These are phyloP conservation scores for Podarcis cretensis DNA, from an alignment of 2,113 vertebrate genomes.

Conservation along the genomic window DNA sequence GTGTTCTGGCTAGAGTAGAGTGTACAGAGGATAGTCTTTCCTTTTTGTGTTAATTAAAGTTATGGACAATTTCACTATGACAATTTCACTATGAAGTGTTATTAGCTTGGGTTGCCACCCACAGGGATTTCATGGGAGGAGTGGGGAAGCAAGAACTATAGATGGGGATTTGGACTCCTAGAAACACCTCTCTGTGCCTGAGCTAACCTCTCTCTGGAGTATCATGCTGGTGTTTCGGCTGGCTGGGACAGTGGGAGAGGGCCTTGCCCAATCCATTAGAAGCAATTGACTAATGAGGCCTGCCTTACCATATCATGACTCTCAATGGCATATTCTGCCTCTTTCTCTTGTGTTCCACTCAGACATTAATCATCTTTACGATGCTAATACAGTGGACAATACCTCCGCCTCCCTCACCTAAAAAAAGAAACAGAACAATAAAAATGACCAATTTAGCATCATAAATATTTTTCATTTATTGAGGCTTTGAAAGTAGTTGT, in stretches of 20 bases:
- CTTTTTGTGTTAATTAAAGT: background rate
- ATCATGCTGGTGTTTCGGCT: background rate
- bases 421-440: background rate
- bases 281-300: rapidly evolving
- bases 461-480: background rate
- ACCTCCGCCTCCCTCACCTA: conserved; percentile 9
- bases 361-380: background rate
- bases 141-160: background rate
- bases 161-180: background rate
- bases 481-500: background rate
- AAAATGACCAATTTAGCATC: background rate
- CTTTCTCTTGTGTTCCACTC: background rate
- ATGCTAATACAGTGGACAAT: rapidly evolving
- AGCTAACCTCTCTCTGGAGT: background rate
- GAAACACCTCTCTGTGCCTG: background rate
- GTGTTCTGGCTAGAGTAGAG: too few relatives aligned
- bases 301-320: conserved; percentile 59
- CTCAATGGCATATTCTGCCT: background rate
- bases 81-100: background rate
- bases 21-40: background rate
- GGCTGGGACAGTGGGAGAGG: background rate
- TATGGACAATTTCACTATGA: background rate
- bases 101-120: background rate
- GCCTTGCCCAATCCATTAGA: background rate
- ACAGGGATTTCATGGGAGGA: background rate